Conservation (phyloP, 2,888 invertebrate genomes). For the Agrochola macilenta region DNA sequence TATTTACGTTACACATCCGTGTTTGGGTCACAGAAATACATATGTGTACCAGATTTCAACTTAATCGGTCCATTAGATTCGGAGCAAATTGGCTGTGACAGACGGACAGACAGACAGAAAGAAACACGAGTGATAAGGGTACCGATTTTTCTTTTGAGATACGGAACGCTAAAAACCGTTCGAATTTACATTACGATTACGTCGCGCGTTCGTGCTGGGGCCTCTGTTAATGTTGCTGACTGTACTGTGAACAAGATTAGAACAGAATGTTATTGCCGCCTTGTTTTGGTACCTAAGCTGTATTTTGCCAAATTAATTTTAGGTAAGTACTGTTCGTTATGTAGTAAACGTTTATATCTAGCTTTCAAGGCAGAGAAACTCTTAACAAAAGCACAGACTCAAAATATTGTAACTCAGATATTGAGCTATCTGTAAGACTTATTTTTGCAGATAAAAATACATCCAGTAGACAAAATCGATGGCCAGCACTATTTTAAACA, state of each 20-base stretch:
- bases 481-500: slow-evolving; percentile 59
- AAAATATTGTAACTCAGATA: neutral
- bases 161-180: no score
- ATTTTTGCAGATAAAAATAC: slow-evolving; percentile 23
- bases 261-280: neutral
- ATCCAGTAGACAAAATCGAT: slow-evolving; percentile 55
- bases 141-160: no score
- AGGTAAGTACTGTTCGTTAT: neutral
- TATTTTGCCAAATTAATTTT: neutral
- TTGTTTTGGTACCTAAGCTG: neutral
- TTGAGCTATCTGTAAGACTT: slow-evolving; percentile 2
- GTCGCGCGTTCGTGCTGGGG: neutral
- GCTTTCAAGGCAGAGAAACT: neutral
- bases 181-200: neutral
- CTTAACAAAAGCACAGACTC: neutral
- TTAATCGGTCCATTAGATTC: no score
- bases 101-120: no score
- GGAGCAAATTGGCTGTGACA: no score
- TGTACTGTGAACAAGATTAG: slow-evolving; percentile 1
- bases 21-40: no score
- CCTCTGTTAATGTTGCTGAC: slow-evolving; percentile 2
- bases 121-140: no score
- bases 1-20: no score
- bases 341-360: neutral
- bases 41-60: no score